Evolutionary conservation across 1,140 invertebrate species (phyloP).

Genomic region (Brachionus paranguensis): DNA sequence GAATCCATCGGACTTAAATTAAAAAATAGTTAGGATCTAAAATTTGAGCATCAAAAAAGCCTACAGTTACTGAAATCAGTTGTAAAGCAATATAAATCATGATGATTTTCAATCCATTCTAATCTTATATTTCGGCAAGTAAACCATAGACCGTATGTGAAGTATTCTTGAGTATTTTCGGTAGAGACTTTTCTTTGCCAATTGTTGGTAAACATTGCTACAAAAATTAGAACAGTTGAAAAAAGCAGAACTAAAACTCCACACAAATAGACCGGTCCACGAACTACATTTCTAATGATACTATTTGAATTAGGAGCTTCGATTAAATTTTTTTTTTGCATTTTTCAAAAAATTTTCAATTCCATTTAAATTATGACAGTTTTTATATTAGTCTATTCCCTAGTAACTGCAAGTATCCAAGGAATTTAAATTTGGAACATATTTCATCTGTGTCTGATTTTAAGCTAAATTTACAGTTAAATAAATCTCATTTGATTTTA

Average conservation of each 20-base stretch:
- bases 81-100: neutral
- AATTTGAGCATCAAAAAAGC: neutral
- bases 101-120: slow-evolving; percentile 8
- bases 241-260: neutral
- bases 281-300: slow-evolving; percentile 2
- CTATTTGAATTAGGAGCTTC: neutral
- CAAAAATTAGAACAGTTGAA: neutral
- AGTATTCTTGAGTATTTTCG: neutral
- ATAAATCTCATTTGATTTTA: neutral
- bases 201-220: slow-evolving; percentile 22
- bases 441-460: neutral
- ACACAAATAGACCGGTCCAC: slow-evolving; percentile 11
- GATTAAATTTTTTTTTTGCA: neutral
- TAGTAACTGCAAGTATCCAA: neutral
- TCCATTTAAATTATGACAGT: neutral
- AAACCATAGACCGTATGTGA: slow-evolving; percentile 28
- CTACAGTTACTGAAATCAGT: neutral
- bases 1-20: slow-evolving; percentile 25
- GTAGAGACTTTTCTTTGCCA: neutral
- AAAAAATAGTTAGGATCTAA: neutral
- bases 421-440: neutral
- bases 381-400: neutral
- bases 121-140: slow-evolving; percentile 7
- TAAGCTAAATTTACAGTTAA: neutral
- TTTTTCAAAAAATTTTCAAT: neutral